Conservation (phyloP, 1,140 invertebrate species). For the Plodia interpunctella region DNA sequence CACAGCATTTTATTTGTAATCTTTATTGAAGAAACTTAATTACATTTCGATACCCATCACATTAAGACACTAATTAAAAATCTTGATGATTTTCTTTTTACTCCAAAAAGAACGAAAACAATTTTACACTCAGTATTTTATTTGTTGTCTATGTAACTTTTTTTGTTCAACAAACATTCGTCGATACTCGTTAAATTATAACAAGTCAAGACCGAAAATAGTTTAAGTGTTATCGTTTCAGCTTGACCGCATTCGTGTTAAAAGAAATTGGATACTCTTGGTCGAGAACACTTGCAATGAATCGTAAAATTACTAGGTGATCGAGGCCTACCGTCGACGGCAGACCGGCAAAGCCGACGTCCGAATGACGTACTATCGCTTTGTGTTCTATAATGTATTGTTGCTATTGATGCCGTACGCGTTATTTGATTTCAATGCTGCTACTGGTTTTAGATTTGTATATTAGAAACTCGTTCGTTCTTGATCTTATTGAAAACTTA, state of each 20-base stretch:
- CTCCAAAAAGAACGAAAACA: conserved; percentile 30
- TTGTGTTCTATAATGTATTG: conserved; percentile 36
- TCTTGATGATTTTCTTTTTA: conserved; percentile 55
- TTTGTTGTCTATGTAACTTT: conserved; percentile 21
- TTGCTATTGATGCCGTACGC: conserved; percentile 36
- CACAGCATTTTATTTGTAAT: conserved; percentile 48
- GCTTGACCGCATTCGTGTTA: conserved; percentile 42
- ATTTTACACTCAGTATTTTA: conserved; percentile 14
- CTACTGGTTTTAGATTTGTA: conserved; percentile 24
- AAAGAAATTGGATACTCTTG: conserved; percentile 60
- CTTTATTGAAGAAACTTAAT: conserved; percentile 47
- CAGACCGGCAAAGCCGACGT: conserved; percentile 1
- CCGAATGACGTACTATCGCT: conserved; percentile 19
- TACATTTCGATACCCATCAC: conserved; percentile 38
- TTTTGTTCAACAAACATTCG: conserved; percentile 19
- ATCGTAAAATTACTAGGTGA: conserved; percentile 55
- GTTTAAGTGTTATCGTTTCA: conserved; percentile 46
- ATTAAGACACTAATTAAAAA: conserved; percentile 52
- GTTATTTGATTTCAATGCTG: conserved; percentile 37
- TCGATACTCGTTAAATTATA: conserved; percentile 26
- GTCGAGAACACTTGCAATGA: conserved; percentile 50
- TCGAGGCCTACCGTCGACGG: conserved; percentile 26
- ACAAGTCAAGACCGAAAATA: conserved; percentile 35
- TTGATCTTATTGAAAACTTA: neutral
- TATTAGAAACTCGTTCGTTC: conserved; percentile 11